phyloP scores from a whole-genome alignment of 2,113 vertebrate genomes.

The Cinclus mexicanus region DNA sequence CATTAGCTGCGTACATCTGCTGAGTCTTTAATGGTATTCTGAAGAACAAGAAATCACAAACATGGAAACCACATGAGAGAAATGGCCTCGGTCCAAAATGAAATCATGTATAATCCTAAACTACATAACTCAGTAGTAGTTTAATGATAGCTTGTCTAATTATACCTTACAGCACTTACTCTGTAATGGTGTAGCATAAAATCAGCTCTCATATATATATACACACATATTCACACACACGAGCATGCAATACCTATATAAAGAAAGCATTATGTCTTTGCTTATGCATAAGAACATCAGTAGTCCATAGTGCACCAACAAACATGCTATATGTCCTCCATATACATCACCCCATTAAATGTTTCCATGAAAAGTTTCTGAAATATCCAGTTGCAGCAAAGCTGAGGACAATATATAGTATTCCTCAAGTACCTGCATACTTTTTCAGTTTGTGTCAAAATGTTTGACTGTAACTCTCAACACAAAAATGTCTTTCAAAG shows the following conservation, averaged over 20 bases:
- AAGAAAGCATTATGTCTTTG: neutral
- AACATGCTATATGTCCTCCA: neutral
- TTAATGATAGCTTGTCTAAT: slow-evolving; percentile 50
- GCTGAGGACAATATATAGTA: neutral
- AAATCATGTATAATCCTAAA: slow-evolving; percentile 24
- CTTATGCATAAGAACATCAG: neutral
- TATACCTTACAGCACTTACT: neutral
- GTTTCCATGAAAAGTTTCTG: neutral
- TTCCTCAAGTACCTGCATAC: neutral
- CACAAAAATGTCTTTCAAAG: neutral
- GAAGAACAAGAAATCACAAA: slow-evolving; percentile 18
- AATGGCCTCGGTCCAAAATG: slow-evolving; percentile 43
- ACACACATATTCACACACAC: neutral
- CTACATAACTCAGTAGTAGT: neutral
- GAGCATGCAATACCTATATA: neutral
- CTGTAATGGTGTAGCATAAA: neutral
- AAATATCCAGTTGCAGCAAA: neutral
- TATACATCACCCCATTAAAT: neutral
- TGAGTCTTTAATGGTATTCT: neutral
- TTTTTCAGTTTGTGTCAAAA: neutral
- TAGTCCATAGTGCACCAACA: neutral
- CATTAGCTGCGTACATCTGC: neutral
- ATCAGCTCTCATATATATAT: neutral
- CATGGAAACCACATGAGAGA: slow-evolving; percentile 46
- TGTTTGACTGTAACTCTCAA: neutral